Base-by-base conservation (phyloP, 2,888 invertebrate genomes). In the Chalcosyrphus nemorum region DNA sequence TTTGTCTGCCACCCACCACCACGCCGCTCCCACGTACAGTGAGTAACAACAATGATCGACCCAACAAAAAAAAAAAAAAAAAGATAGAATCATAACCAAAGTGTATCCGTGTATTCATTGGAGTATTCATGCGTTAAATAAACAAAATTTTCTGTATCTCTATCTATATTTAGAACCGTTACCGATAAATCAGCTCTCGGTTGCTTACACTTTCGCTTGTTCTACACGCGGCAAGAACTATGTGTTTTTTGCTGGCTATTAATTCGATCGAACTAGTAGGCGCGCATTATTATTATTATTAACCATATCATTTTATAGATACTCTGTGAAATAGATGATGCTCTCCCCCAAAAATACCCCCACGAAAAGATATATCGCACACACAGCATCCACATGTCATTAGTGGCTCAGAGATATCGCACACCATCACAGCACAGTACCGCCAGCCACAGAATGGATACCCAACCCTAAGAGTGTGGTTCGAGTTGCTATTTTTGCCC, bases 71-170 rank as follows among this genome's bases (percentile, higher is more conserved):
- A 29, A 52, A 7, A 47, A n/a, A 9, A 13, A 59, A 21, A 52
- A 52, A 15, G 15, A 27, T 27, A 5, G n/a, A 32, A 32, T 54
- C 15, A 50, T 50, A 50, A 50, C 50, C 27, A 24, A 15, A 45
- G 9, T 24, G n/a, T 19, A 61, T 61, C 61, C 45, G 29, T 29
- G 4, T 43, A 45, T 56, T 45, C 21, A 35, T 56, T 21, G 45
- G 45, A 54, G 63, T 38, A 27, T 56, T 56, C 63, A 65, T 74
- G 63, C 54, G 74, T 45, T 74, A 63, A 63, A 45, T 45, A 74
- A 74, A 63, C 63, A 74, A 24, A 43, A 24, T 54, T 63, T 47
- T 27, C 50, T n/a, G n/a, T n/a, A 50, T 63, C 24, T 41, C 41
- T 43, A 32, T 19, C 43, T 74, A 74, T 63, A 54, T 63, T 56